phyloP scores from a whole-genome alignment of 1,140 invertebrate species.

The Drosophila triauraria region DNA sequence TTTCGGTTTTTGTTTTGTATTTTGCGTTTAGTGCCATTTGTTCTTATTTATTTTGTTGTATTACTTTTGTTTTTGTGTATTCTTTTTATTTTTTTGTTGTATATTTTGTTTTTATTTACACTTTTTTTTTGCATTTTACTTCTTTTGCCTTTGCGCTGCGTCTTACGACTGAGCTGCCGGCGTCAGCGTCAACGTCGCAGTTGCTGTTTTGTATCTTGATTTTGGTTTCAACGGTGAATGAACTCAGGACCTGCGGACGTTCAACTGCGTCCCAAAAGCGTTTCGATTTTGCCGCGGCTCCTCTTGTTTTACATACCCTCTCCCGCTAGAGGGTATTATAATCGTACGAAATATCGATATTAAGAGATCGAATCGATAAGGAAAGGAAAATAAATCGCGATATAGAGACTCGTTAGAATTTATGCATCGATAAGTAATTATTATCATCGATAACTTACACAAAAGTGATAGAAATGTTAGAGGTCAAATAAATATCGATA shows the following conservation, averaged over 20 bases:
- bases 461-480: fast-evolving
- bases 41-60: constrained; percentile 70
- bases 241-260: constrained; percentile 81
- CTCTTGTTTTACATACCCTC: constrained; percentile 15
- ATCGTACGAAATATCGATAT: neutral
- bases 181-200: constrained; percentile 27
- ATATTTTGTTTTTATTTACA: constrained; percentile 21
- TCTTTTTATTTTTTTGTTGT: constrained; percentile 9
- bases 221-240: constrained; percentile 83
- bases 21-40: constrained; percentile 66
- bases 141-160: constrained; percentile 46
- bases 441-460: no score
- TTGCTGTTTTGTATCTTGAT: constrained; percentile 76
- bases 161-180: constrained; percentile 54
- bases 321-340: neutral
- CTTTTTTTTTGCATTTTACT: constrained; percentile 43
- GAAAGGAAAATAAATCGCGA: neutral
- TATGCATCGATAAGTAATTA: no score
- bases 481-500: neutral
- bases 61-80: constrained; percentile 43
- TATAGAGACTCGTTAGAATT: no score
- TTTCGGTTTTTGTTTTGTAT: constrained; percentile 52
- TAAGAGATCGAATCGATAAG: neutral
- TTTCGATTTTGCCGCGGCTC: constrained; percentile 44
- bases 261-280: constrained; percentile 79